Evolutionary conservation across 2,888 invertebrate genomes (phyloP), one percentile per base, ranked within the genome.

Genomic region (Melikaiella ostensackeni): DNA sequence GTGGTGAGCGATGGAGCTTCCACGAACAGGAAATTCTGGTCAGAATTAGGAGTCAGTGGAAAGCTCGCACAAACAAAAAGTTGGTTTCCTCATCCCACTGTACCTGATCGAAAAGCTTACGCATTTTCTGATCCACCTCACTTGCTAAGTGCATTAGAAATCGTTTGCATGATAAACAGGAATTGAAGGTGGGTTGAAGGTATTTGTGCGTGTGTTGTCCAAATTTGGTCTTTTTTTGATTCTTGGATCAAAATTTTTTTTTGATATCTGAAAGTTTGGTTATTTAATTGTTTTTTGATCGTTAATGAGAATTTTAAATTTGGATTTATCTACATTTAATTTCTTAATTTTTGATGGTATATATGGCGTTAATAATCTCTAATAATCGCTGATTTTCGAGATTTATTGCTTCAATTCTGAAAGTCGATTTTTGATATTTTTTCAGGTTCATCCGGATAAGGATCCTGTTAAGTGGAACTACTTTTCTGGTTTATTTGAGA

Each of bases 141-240:
- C 64, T 66, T 84, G 19, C 83, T 11, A 84, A 85, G 75, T 81
- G 79, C 38, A 78, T 84, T 46, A 75, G 84, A 55, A 84, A 85
- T 74, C 79, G 83, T n/a, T 30, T 84, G 11, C 74, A 76, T 9
- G 75, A 78, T 27, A 82, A 57, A 16, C 38, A 57, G 46, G 75
- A 74, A 57, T 77, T 84, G 33, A 77, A 75, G 66, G 84, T 83
- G 74, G 64, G 70, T 27, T 30, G 13, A 2, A 63, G 46, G 2
- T 59, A 59, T 59, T 59, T 74, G 33, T 50, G 8, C 19, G 38
- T 38, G 13, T 13, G 7, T 13, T 38, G 38, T 38, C 38, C 38
- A 38, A 38, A 38, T 38, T 38, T 38, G 38, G 38, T 38, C 38
- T 1, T 9, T 38, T 38, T 38, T 38, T 38, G 13, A 38, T 38